Evolutionary conservation across 1,140 invertebrate genomes (phyloP), one percentile per base, ranked within the genome.

Genomic region (Drosophila asahinai): DNA sequence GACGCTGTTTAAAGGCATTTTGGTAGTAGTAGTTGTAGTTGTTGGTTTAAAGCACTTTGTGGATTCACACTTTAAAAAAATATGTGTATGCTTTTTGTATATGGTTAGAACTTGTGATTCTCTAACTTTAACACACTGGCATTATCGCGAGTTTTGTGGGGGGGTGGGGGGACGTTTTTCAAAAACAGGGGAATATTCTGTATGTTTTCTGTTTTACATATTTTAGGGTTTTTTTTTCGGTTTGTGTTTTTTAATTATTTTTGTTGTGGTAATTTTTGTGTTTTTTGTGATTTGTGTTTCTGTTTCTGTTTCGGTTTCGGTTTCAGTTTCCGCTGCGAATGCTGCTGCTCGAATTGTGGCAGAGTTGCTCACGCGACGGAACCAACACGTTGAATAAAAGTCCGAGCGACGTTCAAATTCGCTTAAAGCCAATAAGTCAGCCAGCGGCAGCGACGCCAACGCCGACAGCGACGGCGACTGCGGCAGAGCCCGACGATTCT

Each of bases 371-470:
- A 81, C 84, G 81, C 84, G 84, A 89, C 86, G 86, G 70, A 84
- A 82, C 86, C 75, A 86, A 87, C 86, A 90, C 86, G 86, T 90
- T 90, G 86, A 90, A 90, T 90, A 90, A 90, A 87, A 91, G 86
- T 90, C 84, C 81, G 76, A 81, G 81, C 81, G 76, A 86, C 83
- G 81, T 90, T 90, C 75, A 84, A 86, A 90, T 90, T 86, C 86
- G 86, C 86, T 90, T 90, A 90, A 90, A 90, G 81, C 86, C 84
- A 89, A 89, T 89, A 89, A 89, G 86, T 90, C 81, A 81, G 86
- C 80, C 49, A 72, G 77, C 42, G 75, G 75, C 75, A 59, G 77
- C 55, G 77, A 48, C 60, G 76, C 30, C 54, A 11, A 22, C 75
- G 38, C 22, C 73, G 61, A 43, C 74, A 22, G 22, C 66, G 59